phyloP scores from a whole-genome alignment of 2,797 vertebrate species.

The Kryptolebias ocellatus region DNA sequence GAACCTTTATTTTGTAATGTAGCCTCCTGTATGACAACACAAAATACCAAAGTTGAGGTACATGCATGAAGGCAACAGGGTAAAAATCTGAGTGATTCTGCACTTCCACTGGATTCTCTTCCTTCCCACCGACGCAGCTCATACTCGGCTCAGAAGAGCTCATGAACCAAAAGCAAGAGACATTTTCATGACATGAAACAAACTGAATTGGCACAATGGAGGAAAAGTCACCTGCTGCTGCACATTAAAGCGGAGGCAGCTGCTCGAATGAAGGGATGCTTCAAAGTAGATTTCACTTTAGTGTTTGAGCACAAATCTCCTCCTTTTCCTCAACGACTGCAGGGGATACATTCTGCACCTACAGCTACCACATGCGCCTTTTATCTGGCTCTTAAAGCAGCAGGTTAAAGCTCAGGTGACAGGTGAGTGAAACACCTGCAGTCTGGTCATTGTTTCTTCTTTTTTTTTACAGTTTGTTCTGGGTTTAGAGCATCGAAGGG shows the following conservation, averaged over 20 bases:
- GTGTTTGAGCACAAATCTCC: slow-evolving; percentile 48
- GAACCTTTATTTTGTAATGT: too few species aligned
- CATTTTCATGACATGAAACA: slow-evolving; percentile 69
- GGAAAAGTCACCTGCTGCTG: slow-evolving; percentile 68
- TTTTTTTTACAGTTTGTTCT: slow-evolving; percentile 13
- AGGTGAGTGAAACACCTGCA: slow-evolving; percentile 47
- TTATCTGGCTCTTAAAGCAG: slow-evolving; percentile 55
- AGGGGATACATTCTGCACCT: slow-evolving; percentile 52
- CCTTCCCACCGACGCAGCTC: slow-evolving; percentile 25
- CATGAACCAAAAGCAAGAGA: slow-evolving; percentile 63
- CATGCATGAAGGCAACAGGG: slow-evolving; percentile 6
- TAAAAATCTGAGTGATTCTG: slow-evolving; percentile 53
- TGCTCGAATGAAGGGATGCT: slow-evolving; percentile 31
- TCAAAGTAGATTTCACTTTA: slow-evolving; percentile 42
- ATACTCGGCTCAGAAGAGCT: slow-evolving; percentile 40
- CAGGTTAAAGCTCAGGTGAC: slow-evolving; percentile 49
- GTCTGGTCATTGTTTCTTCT: slow-evolving; percentile 20
- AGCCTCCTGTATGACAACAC: too few species aligned
- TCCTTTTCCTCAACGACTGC: slow-evolving; percentile 25
- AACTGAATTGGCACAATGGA: slow-evolving; percentile 68
- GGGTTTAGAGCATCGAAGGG: slow-evolving; percentile 4
- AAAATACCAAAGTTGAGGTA: background rate
- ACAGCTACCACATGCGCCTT: slow-evolving; percentile 43
- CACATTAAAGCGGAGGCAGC: slow-evolving; percentile 67
- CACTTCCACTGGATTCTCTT: slow-evolving; percentile 16